Conservation (phyloP, 2,113 vertebrate genomes). For the Saguinus midas region DNA sequence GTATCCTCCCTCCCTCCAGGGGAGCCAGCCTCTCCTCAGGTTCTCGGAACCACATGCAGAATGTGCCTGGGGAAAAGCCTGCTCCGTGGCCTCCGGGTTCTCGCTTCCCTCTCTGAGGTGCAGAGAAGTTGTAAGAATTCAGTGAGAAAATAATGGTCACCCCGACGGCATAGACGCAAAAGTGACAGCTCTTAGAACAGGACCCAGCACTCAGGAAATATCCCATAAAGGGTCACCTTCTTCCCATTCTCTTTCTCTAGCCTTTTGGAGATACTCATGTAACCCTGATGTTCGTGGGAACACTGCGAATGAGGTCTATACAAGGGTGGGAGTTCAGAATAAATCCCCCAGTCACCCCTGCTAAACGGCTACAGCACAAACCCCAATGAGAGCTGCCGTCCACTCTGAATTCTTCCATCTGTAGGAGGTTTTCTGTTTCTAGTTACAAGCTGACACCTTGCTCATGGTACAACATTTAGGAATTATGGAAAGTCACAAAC, state of each 20-base stretch:
- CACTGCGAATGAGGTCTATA: background rate
- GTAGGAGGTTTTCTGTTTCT: background rate
- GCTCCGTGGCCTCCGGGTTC: background rate
- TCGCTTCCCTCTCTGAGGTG: background rate
- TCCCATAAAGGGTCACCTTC: too few relatives aligned
- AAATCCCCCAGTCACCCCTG: too few relatives aligned
- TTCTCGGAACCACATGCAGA: background rate
- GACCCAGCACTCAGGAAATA: background rate
- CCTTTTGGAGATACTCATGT: background rate
- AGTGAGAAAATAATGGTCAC: background rate
- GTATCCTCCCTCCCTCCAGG: background rate
- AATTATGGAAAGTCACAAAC: background rate
- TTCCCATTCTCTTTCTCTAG: background rate
- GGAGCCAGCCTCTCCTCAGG: background rate
- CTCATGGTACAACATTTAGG: background rate
- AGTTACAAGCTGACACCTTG: background rate
- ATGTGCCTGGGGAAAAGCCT: rapidly evolving
- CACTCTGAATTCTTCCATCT: background rate
- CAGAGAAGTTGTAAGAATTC: background rate
- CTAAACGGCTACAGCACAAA: background rate
- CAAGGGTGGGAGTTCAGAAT: background rate
- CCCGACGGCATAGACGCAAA: background rate
- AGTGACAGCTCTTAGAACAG: background rate
- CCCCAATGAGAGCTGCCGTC: background rate
- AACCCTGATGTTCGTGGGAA: background rate